Evolutionary conservation across 2,797 vertebrate species (phyloP).

Genomic region (Uromys caudimaculatus): DNA sequence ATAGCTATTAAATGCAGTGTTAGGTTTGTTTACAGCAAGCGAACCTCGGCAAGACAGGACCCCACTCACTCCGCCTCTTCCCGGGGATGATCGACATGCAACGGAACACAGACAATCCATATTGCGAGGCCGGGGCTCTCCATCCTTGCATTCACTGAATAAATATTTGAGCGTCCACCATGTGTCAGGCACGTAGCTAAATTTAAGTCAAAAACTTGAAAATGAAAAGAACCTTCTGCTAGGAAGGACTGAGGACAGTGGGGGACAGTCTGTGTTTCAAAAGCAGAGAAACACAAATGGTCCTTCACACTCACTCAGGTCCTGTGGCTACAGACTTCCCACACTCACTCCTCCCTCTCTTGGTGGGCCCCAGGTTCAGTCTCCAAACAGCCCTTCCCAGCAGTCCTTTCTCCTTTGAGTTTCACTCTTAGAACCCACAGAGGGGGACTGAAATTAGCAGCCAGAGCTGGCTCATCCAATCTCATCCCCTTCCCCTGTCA

Average conservation of each 20-base stretch:
- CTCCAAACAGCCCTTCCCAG: neutral
- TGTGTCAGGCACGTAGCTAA: neutral
- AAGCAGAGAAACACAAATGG: rapidly evolving
- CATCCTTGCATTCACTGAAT: neutral
- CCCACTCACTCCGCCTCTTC: rapidly evolving
- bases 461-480: slow-evolving; percentile 50
- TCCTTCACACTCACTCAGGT: neutral
- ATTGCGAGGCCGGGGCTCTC: neutral
- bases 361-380: neutral
- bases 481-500: slow-evolving; percentile 54
- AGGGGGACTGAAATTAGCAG: slow-evolving; percentile 60
- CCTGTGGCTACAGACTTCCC: rapidly evolving
- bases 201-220: slow-evolving; percentile 34
- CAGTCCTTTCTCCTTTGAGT: neutral
- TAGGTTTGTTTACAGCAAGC: neutral
- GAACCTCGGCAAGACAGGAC: neutral
- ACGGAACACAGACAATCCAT: too few species aligned
- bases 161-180: neutral
- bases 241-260: neutral
- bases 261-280: neutral
- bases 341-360: rapidly evolving
- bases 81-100: neutral
- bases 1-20: too few species aligned
- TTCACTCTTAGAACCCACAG: slow-evolving; percentile 19
- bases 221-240: slow-evolving; percentile 24